Evolutionary conservation across 2,113 vertebrate genomes (phyloP).

Genomic region (Apistogramma diplotaenia): DNA sequence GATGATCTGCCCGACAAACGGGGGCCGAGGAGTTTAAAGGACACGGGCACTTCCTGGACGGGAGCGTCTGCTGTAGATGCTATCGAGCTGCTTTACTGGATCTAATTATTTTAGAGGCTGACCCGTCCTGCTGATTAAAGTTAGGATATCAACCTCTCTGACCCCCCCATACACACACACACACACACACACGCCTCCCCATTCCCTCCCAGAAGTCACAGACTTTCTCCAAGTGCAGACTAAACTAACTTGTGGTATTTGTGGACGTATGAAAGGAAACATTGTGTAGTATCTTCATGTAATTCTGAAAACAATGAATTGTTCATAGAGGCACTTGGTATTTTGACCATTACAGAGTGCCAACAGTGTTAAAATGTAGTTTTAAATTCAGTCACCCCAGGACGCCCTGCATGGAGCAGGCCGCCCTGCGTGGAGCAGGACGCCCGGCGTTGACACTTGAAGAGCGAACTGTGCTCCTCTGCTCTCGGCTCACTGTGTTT

Average conservation of each 20-base stretch:
- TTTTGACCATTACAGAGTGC: not conserved
- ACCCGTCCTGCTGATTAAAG: not conserved
- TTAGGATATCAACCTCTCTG: not conserved
- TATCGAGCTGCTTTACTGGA: slow-evolving; percentile 3
- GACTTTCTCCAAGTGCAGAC: not conserved
- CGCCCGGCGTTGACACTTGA: not conserved
- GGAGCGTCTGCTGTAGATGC: not conserved
- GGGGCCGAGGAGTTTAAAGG: not conserved
- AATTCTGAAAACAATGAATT: too few relatives aligned
- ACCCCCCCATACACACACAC: too few relatives aligned
- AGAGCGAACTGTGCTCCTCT: not conserved
- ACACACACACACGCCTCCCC: too few relatives aligned
- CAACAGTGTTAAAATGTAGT: not conserved
- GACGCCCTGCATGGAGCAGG: too few relatives aligned
- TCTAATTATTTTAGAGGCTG: slow-evolving; percentile 4
- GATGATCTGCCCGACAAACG: not conserved
- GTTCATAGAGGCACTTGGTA: too few relatives aligned
- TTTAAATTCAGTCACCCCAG: too few relatives aligned
- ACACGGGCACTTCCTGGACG: not conserved
- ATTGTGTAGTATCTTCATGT: not conserved
- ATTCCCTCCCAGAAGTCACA: too few relatives aligned
- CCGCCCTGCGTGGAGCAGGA: not conserved
- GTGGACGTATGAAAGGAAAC: too few relatives aligned
- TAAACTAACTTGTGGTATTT: not conserved
- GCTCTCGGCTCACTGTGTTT: not conserved